A percentile compares a stretch with the other conserved stretches of the same genome.
phyloP scores from a whole-genome alignment of 1,140 invertebrate genomes.

The Drosophila dunni region DNA sequence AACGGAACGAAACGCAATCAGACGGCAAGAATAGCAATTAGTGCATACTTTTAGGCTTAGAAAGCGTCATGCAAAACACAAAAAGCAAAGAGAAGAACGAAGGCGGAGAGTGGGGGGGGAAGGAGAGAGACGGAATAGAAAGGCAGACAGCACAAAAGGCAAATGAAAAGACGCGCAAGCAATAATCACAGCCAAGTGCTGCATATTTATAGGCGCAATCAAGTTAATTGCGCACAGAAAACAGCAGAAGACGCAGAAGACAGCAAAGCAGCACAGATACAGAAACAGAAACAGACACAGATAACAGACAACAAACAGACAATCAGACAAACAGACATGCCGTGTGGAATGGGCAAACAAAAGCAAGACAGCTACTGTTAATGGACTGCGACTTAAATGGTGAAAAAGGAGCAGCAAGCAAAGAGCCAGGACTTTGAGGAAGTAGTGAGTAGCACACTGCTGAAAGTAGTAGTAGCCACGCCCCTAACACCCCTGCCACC shows the following conservation, averaged over 20 bases:
- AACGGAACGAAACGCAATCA: slow-evolving; percentile 42
- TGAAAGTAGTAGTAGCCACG: not conserved
- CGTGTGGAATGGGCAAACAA: slow-evolving; percentile 15
- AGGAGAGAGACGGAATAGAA: not conserved
- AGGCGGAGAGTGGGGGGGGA: not conserved
- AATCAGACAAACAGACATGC: slow-evolving; percentile 11
- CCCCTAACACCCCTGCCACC: not conserved
- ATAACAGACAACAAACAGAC: slow-evolving; percentile 32
- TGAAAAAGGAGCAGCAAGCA: not conserved
- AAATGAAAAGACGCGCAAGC: slow-evolving; percentile 58
- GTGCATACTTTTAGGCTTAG: slow-evolving; percentile 63
- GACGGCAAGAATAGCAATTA: slow-evolving; percentile 73
- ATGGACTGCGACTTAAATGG: slow-evolving; percentile 40
- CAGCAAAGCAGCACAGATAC: not conserved
- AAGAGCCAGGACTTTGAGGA: not conserved
- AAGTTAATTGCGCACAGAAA: slow-evolving; percentile 74
- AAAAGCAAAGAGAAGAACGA: slow-evolving; percentile 5
- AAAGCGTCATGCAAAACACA: slow-evolving; percentile 31
- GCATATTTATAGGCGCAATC: slow-evolving; percentile 84
- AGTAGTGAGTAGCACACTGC: not conserved
- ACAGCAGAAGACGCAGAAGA: slow-evolving; percentile 7
- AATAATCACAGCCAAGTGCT: slow-evolving; percentile 78
- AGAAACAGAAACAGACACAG: slow-evolving; percentile 20
- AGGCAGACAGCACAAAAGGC: slow-evolving; percentile 10
- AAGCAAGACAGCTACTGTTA: slow-evolving; percentile 33